Evolutionary conservation across 2,888 invertebrate species (phyloP).

Genomic region (Ashinkailepas kermadecensis): DNA sequence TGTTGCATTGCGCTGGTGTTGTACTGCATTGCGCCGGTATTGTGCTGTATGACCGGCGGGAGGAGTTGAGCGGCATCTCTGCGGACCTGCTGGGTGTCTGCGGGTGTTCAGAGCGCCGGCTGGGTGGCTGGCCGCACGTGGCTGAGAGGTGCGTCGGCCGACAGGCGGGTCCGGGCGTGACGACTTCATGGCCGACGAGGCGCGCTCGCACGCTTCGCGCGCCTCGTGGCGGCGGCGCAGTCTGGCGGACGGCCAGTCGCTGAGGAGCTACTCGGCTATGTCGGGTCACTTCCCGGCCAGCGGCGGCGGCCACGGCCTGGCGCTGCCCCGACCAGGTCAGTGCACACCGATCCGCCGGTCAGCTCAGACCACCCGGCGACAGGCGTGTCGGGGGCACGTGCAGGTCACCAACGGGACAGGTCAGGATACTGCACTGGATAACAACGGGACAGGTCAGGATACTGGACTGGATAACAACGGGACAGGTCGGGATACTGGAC

Average conservation of each 20-base stretch:
- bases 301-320: conserved; percentile 59
- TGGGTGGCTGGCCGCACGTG: no score
- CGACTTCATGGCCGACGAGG: conserved; percentile 56
- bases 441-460: neutral
- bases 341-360: conserved; percentile 36
- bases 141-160: no score
- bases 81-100: no score
- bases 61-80: no score
- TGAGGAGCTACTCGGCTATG: conserved; percentile 76
- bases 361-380: no score
- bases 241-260: conserved; percentile 80
- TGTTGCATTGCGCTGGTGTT: no score
- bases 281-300: conserved; percentile 43
- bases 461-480: neutral
- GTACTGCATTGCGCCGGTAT: no score
- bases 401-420: neutral
- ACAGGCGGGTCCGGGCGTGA: conserved; percentile 42
- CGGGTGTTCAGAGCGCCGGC: no score
- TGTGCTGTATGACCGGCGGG: no score
- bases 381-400: no score
- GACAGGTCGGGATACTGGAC: neutral
- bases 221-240: conserved; percentile 52
- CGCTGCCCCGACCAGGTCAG: conserved; percentile 63
- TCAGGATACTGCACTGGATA: neutral
- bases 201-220: conserved; percentile 58